A percentile compares a stretch with the other conserved stretches of the same genome.
Evolutionary conservation across 1,140 invertebrate genomes (phyloP).

Genomic region (Dermatophagoides farinae): DNA sequence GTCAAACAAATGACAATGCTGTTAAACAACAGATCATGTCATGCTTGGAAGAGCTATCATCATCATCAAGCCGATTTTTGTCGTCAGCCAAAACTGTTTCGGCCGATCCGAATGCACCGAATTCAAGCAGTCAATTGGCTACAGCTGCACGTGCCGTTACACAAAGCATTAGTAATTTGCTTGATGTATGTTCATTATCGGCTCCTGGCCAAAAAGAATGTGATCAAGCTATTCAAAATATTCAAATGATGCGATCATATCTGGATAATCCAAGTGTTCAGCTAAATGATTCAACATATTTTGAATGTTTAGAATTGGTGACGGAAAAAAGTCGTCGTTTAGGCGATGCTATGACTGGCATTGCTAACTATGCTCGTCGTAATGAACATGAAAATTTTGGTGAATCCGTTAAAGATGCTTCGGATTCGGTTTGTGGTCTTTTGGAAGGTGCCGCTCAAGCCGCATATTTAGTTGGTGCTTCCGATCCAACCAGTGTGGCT

Average conservation of each 20-base stretch:
- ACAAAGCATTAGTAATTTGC: constrained; percentile 73
- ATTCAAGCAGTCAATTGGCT: constrained; percentile 66
- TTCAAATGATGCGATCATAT: constrained; percentile 49
- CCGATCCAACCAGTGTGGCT: constrained; percentile 71
- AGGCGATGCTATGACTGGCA: constrained; percentile 79
- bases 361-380: constrained; percentile 72
- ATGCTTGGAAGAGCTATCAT: constrained; percentile 63
- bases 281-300: constrained; percentile 69
- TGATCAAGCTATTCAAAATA: constrained; percentile 81
- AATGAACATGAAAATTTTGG: constrained; percentile 68
- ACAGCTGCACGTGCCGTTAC: constrained; percentile 68
- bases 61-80: constrained; percentile 65
- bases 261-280: constrained; percentile 58
- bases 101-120: constrained; percentile 65
- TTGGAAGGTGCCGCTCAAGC: constrained; percentile 76
- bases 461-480: constrained; percentile 77
- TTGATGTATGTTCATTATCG: constrained; percentile 57
- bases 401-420: constrained; percentile 59
- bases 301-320: constrained; percentile 77
- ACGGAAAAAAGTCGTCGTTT: constrained; percentile 56
- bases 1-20: constrained; percentile 47
- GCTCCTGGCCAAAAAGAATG: constrained; percentile 84
- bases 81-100: constrained; percentile 68
- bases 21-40: constrained; percentile 54
- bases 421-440: constrained; percentile 65